Base-by-base conservation (phyloP, 2,113 vertebrate genomes). In the Ibidorhyncha struthersii region DNA sequence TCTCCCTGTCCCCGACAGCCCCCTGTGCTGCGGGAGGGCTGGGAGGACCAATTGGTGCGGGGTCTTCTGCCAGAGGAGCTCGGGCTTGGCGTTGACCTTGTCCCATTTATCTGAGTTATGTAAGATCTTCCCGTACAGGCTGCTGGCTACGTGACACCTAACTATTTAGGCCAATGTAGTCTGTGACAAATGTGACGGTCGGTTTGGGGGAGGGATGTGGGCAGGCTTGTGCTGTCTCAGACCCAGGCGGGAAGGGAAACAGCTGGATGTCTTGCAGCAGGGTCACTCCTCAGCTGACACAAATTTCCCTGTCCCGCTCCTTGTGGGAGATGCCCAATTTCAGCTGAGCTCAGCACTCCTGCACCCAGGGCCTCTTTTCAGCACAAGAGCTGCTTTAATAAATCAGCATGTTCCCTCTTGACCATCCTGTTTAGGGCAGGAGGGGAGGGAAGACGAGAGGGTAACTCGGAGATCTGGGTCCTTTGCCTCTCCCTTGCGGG, bases 341-440 rank as follows among this genome's bases (percentile, higher is more conserved):
- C 74, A 92, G 95, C 95, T 97, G 96, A 96, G 82, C 82, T 96
- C 96, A 97, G 96, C 96, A 90, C n/a, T 94, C 84, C 74, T 94
- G 84, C 26, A 62, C 41, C n/a, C 56, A 62, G 74, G 95, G 93
- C 94, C 95, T 93, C 96, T 97, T 96, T 95, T 76, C 87, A 95
- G 79, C 67, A n/a, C 41, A 71, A 95, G 85, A 92, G 27, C 87
- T 94, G 27, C 26, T 59, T 69, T 83, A 95, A 95, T 95, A 95
- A 96, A 96, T 94, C 91, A 94, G 47, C 41, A 59, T 91, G 62
- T 93, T 93, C 71, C 36, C 80, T 80, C 62, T 89, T 82, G 82
- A 80, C 55, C 87, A 92, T 85, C 58, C 50, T 94, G 67, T 90
- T 90, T 38, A 87, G 66, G 45, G 74, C 87, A 94, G 67, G 36